These are phyloP conservation scores for Linhomoeus sp. DNA, from an alignment of 2,888 invertebrate genomes.

Conservation along the genomic window DNA sequence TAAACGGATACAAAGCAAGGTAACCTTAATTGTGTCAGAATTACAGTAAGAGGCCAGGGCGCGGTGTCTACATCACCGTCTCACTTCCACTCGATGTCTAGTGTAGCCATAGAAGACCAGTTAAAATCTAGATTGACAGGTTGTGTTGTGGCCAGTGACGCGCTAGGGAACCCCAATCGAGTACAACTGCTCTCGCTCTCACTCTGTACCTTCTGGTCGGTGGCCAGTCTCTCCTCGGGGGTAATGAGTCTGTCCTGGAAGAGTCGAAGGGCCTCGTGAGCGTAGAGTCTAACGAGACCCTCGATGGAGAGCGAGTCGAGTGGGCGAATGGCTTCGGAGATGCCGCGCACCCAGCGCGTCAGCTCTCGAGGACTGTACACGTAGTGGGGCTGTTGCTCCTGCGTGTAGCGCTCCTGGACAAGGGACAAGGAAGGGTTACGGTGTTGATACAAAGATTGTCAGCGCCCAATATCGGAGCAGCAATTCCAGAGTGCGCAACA, in stretches of 20 bases:
- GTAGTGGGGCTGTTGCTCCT: slow-evolving; percentile 98
- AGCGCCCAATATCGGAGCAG: background rate
- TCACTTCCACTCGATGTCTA: too few species aligned
- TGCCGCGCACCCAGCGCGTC: slow-evolving; percentile 97
- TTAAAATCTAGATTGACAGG: too few species aligned
- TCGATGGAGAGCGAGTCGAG: slow-evolving; percentile 73
- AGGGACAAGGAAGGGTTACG: slow-evolving; percentile 4
- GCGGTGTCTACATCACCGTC: too few species aligned
- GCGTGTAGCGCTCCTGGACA: slow-evolving; percentile 66
- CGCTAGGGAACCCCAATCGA: too few species aligned
- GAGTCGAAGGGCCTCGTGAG: slow-evolving; percentile 86
- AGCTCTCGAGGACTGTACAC: slow-evolving; percentile 94
- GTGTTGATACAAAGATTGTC: background rate
- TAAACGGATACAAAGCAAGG: too few species aligned
- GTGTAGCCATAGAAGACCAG: too few species aligned
- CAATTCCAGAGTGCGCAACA: too few species aligned
- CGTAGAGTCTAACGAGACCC: slow-evolving; percentile 92
- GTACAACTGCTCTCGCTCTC: too few species aligned
- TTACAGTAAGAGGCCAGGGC: too few species aligned
- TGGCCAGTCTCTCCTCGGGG: too few species aligned
- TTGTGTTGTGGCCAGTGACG: too few species aligned
- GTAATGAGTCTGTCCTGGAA: slow-evolving; percentile 49
- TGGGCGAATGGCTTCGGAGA: slow-evolving; percentile 90
- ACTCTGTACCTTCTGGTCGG: slow-evolving; percentile 37
- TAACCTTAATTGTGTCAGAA: too few species aligned